A percentile compares a stretch with the other conserved stretches of the same genome.
These are phyloP conservation scores for Cyprinodon tularosa DNA, from an alignment of 2,113 vertebrate species.

Conservation along the genomic window DNA sequence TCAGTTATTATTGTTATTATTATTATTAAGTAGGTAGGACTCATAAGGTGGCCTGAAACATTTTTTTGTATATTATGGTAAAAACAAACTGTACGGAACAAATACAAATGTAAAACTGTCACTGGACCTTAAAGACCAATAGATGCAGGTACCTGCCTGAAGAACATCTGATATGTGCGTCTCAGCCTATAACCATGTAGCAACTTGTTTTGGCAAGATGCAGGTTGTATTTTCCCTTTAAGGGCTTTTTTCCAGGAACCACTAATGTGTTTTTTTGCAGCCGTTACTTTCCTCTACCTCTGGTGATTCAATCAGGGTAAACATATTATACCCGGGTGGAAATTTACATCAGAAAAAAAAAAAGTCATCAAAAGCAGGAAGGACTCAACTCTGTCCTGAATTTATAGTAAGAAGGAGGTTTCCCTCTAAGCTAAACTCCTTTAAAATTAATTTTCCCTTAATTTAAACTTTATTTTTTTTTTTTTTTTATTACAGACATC, in stretches of 20 bases:
- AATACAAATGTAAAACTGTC: no score
- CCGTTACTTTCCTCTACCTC: not conserved
- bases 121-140: no score
- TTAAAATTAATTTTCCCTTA: not conserved
- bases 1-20: no score
- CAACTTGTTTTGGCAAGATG: not conserved
- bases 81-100: no score
- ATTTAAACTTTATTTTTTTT: not conserved
- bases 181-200: not conserved
- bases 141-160: no score
- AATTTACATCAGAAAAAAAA: not conserved
- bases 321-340: not conserved
- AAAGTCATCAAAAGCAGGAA: not conserved
- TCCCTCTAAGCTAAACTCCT: not conserved
- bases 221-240: not conserved
- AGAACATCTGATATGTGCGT: not conserved
- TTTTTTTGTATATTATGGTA: no score
- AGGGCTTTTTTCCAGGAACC: not conserved
- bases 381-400: not conserved
- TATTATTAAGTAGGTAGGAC: no score
- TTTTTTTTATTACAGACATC: not conserved
- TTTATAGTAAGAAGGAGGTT: no score
- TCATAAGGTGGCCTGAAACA: no score
- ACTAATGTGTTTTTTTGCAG: not conserved
- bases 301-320: not conserved